Evolutionary conservation across 2,113 vertebrate genomes (phyloP).

Genomic region (Gnathonemus echidnorhynchus): DNA sequence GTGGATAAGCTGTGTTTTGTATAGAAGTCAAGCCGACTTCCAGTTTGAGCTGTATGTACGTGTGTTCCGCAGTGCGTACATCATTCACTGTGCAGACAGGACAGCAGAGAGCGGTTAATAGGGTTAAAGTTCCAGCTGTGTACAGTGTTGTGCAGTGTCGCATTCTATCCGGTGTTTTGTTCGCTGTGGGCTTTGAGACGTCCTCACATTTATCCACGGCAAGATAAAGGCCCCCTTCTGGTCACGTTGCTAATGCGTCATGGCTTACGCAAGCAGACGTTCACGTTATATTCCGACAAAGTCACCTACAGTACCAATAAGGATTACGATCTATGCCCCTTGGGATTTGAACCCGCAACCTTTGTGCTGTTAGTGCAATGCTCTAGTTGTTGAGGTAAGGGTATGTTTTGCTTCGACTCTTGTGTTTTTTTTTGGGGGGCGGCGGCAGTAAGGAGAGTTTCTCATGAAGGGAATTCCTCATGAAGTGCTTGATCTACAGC

Average conservation of each 20-base stretch:
- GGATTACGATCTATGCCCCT: neutral
- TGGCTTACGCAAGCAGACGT: neutral
- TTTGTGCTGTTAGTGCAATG: neutral
- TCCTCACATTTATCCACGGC: neutral
- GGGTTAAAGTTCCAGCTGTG: neutral
- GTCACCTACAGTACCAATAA: neutral
- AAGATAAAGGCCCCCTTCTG: neutral
- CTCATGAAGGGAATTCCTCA: neutral
- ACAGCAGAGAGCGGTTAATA: neutral
- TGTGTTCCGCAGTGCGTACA: neutral
- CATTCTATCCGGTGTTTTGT: neutral
- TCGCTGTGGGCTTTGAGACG: neutral
- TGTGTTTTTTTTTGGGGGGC: neutral
- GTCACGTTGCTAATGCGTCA: neutral
- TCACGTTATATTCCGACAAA: neutral
- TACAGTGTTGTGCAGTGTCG: neutral
- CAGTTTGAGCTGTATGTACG: neutral
- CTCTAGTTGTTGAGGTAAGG: neutral
- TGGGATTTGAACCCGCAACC: neutral
- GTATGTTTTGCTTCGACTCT: neutral
- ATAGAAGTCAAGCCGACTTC: neutral
- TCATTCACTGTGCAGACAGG: neutral
- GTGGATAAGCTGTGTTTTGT: neutral
- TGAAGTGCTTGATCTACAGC: constrained; percentile 19
- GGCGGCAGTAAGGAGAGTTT: neutral